A percentile compares a stretch with the other conserved stretches of the same genome.
These are phyloP conservation scores for Drosophila ananassae DNA, from an alignment of 1,140 invertebrate species.

Conservation along the genomic window DNA sequence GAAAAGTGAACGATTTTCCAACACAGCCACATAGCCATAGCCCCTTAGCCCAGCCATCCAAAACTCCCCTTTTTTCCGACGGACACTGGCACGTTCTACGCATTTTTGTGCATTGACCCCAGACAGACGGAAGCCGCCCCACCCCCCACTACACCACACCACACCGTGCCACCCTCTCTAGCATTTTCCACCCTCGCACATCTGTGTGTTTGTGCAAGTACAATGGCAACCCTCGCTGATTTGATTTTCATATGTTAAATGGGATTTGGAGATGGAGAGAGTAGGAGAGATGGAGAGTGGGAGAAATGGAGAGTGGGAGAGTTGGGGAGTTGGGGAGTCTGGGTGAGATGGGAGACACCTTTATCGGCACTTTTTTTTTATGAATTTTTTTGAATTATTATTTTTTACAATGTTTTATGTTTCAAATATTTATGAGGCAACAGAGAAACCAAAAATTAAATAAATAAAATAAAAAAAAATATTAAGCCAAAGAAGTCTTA, in stretches of 20 bases:
- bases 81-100: constrained; percentile 68
- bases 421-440: constrained; percentile 30
- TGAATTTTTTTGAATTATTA: constrained; percentile 49
- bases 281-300: background rate
- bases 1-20: constrained; percentile 58
- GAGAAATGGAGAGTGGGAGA: background rate
- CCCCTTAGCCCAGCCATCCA: constrained; percentile 2
- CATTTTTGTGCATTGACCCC: constrained; percentile 80
- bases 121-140: constrained; percentile 40
- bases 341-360: constrained; percentile 24
- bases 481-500: too few relatives aligned
- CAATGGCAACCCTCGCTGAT: constrained; percentile 69
- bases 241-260: constrained; percentile 65
- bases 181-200: constrained; percentile 16
- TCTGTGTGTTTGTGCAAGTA: constrained; percentile 35
- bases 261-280: background rate
- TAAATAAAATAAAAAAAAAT: background rate
- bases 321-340: constrained; percentile 15
- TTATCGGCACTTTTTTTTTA: constrained; percentile 46
- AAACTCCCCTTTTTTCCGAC: constrained; percentile 11
- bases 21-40: constrained; percentile 9
- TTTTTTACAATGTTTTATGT: constrained; percentile 38
- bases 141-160: background rate
- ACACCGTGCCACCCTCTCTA: background rate
- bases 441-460: background rate